These are phyloP conservation scores for Bursaphelenchus mucronatus DNA, from an alignment of 1,140 invertebrate species.

Conservation along the genomic window DNA sequence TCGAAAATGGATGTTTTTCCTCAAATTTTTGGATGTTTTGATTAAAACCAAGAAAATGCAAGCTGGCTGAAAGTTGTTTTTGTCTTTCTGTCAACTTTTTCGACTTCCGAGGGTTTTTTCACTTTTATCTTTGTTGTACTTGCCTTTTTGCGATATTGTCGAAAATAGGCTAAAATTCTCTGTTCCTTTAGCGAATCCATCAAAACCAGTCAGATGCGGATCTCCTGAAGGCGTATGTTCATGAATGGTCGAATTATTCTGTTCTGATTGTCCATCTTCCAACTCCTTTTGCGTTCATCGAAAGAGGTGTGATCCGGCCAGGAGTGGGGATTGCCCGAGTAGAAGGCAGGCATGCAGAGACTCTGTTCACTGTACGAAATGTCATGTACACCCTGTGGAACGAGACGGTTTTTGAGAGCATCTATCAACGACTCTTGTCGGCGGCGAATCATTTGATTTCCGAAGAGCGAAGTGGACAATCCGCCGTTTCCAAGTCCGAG, in stretches of 20 bases:
- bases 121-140: too few relatives aligned
- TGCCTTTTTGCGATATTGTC: too few relatives aligned
- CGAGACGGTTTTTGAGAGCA: constrained; percentile 30
- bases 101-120: too few relatives aligned
- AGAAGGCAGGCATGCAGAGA: constrained; percentile 15
- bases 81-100: too few relatives aligned
- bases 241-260: constrained; percentile 39
- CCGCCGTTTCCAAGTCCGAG: constrained; percentile 25
- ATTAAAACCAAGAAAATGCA: too few relatives aligned
- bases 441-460: constrained; percentile 46
- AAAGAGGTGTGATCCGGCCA: constrained; percentile 19
- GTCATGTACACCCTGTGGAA: constrained; percentile 43
- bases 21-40: too few relatives aligned
- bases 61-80: too few relatives aligned
- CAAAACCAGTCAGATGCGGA: constrained; percentile 25
- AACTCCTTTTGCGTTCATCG: constrained; percentile 42
- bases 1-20: too few relatives aligned
- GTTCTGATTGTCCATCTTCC: constrained; percentile 36
- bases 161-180: too few relatives aligned
- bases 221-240: constrained; percentile 36
- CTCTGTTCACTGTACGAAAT: constrained; percentile 29
- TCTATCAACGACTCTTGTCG: constrained; percentile 33
- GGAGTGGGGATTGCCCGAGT: background rate
- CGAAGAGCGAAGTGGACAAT: constrained; percentile 38
- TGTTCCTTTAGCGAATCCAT: constrained; percentile 42